Conservation (phyloP, 2,888 invertebrate genomes). For the Mechanitis messenoides region DNA sequence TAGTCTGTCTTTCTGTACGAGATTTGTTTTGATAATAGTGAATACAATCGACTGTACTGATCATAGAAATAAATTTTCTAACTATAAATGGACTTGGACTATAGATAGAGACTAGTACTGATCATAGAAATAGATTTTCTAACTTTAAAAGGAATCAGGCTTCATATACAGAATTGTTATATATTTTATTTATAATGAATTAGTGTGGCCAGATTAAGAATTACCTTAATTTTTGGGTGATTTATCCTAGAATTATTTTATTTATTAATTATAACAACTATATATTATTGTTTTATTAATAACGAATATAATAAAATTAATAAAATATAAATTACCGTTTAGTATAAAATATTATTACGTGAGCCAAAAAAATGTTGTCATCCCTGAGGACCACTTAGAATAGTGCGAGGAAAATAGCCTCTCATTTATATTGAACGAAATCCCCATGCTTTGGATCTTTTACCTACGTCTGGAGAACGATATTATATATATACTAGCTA, state of each 20-base stretch:
- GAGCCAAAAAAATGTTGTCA: conserved; percentile 53
- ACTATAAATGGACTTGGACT: not conserved
- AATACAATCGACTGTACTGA: conserved; percentile 68
- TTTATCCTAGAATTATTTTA: too few relatives aligned
- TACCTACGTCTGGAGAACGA: not conserved
- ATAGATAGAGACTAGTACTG: too few relatives aligned
- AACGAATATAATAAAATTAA: too few relatives aligned
- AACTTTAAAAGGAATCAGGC: too few relatives aligned
- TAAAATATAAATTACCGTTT: not conserved
- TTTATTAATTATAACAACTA: too few relatives aligned
- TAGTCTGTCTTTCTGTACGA: conserved; percentile 67
- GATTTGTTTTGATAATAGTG: conserved; percentile 59
- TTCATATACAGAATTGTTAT: too few relatives aligned
- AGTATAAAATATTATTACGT: conserved; percentile 13
- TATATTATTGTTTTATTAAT: too few relatives aligned
- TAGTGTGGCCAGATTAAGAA: too few relatives aligned
- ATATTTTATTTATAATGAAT: too few relatives aligned
- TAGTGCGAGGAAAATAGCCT: conserved; percentile 57
- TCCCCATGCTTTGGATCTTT: not conserved
- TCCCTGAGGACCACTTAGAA: conserved; percentile 65
- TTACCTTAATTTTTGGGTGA: too few relatives aligned
- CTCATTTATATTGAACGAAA: conserved; percentile 64
- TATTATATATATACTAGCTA: too few relatives aligned
- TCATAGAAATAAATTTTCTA: conserved; percentile 37
- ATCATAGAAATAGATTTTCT: too few relatives aligned